These are phyloP conservation scores for Zophobas atratus DNA, from an alignment of 1,140 invertebrate species.

Conservation along the genomic window DNA sequence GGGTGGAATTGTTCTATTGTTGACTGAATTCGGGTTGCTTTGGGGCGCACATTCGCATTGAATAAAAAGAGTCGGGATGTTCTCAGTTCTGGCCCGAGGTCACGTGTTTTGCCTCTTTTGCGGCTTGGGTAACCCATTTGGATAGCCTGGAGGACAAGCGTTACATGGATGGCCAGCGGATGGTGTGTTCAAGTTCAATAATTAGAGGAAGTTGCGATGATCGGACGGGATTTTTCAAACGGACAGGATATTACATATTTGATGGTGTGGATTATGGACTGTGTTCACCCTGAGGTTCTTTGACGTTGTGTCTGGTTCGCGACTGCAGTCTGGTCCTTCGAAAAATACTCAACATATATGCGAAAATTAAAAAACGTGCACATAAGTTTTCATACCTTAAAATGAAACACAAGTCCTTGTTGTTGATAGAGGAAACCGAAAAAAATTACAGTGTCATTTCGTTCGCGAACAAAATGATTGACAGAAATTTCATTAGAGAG, in stretches of 20 bases:
- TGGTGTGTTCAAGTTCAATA: too few relatives aligned
- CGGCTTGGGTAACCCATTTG: constrained; percentile 17
- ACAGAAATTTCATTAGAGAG: constrained; percentile 29
- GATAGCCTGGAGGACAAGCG: neutral
- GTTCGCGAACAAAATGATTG: constrained; percentile 13
- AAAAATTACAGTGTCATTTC: neutral
- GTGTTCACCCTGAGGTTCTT: too few relatives aligned
- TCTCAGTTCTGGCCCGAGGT: constrained; percentile 37
- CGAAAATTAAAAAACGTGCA: too few relatives aligned
- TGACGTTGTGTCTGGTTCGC: too few relatives aligned
- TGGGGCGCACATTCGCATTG: constrained; percentile 36
- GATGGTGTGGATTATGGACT: too few relatives aligned
- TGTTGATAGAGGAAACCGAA: constrained; percentile 11
- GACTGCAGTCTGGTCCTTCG: too few relatives aligned
- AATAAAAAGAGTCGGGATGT: constrained; percentile 45
- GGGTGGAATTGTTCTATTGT: constrained; percentile 48
- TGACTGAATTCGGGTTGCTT: constrained; percentile 47
- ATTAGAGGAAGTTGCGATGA: neutral
- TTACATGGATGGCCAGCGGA: neutral
- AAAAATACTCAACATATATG: too few relatives aligned
- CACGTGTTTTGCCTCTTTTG: constrained; percentile 47
- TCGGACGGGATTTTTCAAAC: too few relatives aligned
- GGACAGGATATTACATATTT: too few relatives aligned
- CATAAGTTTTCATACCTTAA: too few relatives aligned
- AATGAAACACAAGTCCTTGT: neutral